Evolutionary conservation across 2,113 vertebrate species (phyloP), one percentile per base, ranked within the genome.

Genomic region (Donacobius atricapilla): DNA sequence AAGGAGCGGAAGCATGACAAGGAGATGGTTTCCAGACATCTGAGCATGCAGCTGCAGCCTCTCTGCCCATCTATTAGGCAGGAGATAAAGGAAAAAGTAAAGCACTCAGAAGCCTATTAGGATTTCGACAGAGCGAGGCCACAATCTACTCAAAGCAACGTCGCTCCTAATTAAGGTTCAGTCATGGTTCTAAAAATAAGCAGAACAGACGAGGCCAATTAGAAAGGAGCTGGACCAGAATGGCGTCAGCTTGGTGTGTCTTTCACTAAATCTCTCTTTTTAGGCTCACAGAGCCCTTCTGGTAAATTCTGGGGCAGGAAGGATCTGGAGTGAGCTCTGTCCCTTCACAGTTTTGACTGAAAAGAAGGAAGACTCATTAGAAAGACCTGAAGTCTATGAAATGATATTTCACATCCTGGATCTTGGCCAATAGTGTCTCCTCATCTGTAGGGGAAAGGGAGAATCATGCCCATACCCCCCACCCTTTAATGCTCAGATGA

Each of bases 61-160:
- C 45, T 72, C 3, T 39, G 69, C 77, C 70, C 23, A 30, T 68
- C 94, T 69, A 50, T 81, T 89, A 89, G 83, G 93, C 40, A 89
- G 87, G 92, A 93, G 87, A 92, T 63, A 83, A 91, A 95, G 86
- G 82, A 42, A 95, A 90, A 95, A 94, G 68, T 73, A 96, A 95
- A 96, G 95, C 84, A 84, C 79, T 83, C 68, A 9, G 95, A 96
- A 96, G 92, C 94, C 95, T 95, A 96, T 97, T 97, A 96, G 91
- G 94, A 75, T 94, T 94, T 94, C 3, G 1, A 77, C 77, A 35
- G 88, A 89, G 91, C 1, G 3, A 87, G 94, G 71, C 89, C 75
- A 66, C 79, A 92, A 94, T 93, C 94, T 89, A 73, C 94, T 95
- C 90, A 96, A 90, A 94, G 94, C 78, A 72, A 51, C 0, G 80